A percentile compares a stretch with the other conserved stretches of the same genome.
These are phyloP conservation scores for Pandemis corylana DNA, from an alignment of 2,888 invertebrate genomes.

Conservation along the genomic window DNA sequence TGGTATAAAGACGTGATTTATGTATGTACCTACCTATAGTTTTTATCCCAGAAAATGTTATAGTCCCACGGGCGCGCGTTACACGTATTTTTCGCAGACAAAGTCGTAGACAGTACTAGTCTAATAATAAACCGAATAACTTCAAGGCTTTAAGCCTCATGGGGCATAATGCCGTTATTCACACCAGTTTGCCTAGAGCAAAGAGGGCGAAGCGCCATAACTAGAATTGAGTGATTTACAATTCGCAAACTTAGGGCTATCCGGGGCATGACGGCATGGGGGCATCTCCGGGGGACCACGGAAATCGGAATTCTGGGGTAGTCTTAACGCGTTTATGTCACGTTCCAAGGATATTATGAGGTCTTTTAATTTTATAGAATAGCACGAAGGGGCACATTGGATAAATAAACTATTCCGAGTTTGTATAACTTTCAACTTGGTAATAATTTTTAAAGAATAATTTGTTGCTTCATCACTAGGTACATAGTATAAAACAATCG, in stretches of 20 bases:
- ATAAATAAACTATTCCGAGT: not conserved
- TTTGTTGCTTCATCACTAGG: no score
- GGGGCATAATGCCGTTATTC: not conserved
- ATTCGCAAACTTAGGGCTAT: conserved; percentile 16
- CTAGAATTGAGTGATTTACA: conserved; percentile 18
- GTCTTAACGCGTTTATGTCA: not conserved
- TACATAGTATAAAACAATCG: no score
- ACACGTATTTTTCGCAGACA: no score
- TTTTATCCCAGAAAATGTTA: no score
- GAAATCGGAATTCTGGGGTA: not conserved
- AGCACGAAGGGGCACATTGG: not conserved
- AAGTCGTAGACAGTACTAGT: not conserved
- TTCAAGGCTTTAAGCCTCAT: not conserved
- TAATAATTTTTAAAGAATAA: no score
- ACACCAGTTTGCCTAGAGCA: conserved; percentile 14
- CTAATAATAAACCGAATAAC: not conserved
- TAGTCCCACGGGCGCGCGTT: no score
- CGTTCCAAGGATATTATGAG: not conserved
- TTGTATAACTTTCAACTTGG: no score
- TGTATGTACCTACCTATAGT: no score
- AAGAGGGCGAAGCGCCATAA: not conserved
- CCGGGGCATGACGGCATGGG: not conserved
- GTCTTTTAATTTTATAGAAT: not conserved
- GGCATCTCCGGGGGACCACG: not conserved
- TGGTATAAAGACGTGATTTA: no score